phyloP scores from a whole-genome alignment of 1,140 invertebrate genomes.

The Globodera rostochiensis region DNA sequence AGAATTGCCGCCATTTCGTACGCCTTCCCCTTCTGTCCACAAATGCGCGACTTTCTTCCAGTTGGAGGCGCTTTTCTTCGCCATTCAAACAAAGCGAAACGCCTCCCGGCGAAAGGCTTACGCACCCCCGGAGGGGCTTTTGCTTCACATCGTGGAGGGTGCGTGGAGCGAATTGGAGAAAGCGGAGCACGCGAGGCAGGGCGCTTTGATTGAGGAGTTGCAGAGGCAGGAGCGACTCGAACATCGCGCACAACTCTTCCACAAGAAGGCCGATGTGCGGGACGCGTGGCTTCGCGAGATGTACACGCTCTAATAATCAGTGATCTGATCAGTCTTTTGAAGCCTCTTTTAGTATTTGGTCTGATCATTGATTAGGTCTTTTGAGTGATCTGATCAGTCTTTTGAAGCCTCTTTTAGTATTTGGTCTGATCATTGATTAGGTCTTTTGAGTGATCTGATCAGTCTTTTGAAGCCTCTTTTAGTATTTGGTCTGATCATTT shows the following conservation, averaged over 20 bases:
- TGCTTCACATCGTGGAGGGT: constrained; percentile 85
- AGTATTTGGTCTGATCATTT: no score
- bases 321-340: no score
- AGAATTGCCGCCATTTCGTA: constrained; percentile 35
- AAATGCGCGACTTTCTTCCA: not conserved
- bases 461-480: no score
- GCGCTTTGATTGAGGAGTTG: constrained; percentile 86
- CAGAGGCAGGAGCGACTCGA: constrained; percentile 86
- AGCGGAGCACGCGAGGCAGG: constrained; percentile 89
- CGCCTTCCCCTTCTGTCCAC: not conserved
- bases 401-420: no score
- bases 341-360: no score
- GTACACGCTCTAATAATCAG: not conserved
- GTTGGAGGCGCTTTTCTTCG: constrained; percentile 92
- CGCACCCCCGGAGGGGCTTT: constrained; percentile 81
- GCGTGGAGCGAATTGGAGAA: constrained; percentile 89
- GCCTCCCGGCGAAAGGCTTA: constrained; percentile 87
- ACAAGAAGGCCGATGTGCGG: constrained; percentile 84
- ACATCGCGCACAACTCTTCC: constrained; percentile 92
- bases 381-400: not conserved
- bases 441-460: no score
- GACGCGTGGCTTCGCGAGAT: constrained; percentile 96
- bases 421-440: no score
- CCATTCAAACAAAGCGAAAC: constrained; percentile 92
- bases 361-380: no score